Evolutionary conservation across 2,113 vertebrate species (phyloP), one percentile per base, ranked within the genome.

Genomic region (Vulpes vulpes): DNA sequence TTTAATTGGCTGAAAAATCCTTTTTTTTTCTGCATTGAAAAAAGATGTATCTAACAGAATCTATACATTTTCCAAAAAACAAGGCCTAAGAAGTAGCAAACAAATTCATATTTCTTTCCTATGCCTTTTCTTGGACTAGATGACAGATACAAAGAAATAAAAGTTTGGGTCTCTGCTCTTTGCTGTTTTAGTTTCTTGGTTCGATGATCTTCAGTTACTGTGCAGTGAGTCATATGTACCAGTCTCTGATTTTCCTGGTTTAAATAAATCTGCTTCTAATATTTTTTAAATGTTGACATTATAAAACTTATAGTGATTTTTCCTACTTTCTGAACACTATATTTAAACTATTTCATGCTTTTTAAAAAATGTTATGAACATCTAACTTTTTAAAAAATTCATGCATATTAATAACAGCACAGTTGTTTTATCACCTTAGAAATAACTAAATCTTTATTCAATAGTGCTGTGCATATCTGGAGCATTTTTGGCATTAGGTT

Each of bases 391-490:
- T 25, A n/a, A 73, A 71, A 76, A 81, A 25, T n/a, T 92, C 38
- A 76, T 92, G 76, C 64, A 84, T 92, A 96, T 90, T 91, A 95
- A 86, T 89, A 91, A 87, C 74, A 67, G 11, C 22, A 91, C 25
- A 67, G 8, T 65, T 78, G 32, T 86, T 98, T 51, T 94, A 84
- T 79, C 69, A 53, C 25, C 32, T 82, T 69, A 83, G 49, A n/a
- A 94, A 96, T 88, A 97, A 59, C 2, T 94, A 2, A 38, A 17
- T 95, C 87, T 98, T 96, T 38, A 84, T 96, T 97, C 97, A 94
- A 4, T 95, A 95, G 38, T 89, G 2, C 27, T 94, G 16, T 49
- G 1, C 2, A 51, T 84, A 78, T 95, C 35, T 81, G 15, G 25
- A 95, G 95, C 84, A 76, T 98, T 91, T 95, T 97, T 92, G 94